Evolutionary conservation across 1,140 invertebrate species (phyloP), one percentile per base, ranked within the genome.

Genomic region (Drosophila repletoides): DNA sequence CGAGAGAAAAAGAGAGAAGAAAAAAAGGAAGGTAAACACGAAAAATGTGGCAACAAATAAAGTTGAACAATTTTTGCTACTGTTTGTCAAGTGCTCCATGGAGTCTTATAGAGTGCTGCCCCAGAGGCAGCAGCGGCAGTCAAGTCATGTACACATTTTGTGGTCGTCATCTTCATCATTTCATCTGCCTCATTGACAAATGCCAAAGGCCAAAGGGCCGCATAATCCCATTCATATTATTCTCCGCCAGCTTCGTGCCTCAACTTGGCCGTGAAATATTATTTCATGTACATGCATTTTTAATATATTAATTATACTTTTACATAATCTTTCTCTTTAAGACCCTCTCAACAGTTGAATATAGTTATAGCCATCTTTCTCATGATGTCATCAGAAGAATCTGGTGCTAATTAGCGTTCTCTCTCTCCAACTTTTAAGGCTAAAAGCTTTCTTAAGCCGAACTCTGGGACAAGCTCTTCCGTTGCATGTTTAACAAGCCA

Each of bases 51-150:
- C 76, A 68, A 24, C 66, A 77, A 81, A 76, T 76, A 43, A 81
- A 81, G 76, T 69, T 72, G 63, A 81, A 81, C 61, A 81, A 63
- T 68, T 81, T 74, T 65, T 76, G 77, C 77, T 81, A 83, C 77
- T 83, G 76, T 83, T 80, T 72, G 70, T 70, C 60, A 73, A 74
- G 76, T 69, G 61, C 53, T n/a, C n/a, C 66, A 75, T 21, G 19
- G 29, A 22, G 9, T 40, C n/a, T n/a, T 36, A 9, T 15, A n/a
- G 29, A 36, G 31, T 22, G 45, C 24, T 43, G 28, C 36, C 31
- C 38, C 28, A 66, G 60, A 81, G 49, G 19, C 48, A 51, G 10
- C n/a, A n/a, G n/a, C n/a, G 5, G 75, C 56, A 58, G 72, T 66
- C 56, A 48, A 76, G 76, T 80, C 76, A 80, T 76, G 53, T 36